These are phyloP conservation scores for Tragopan temminckii DNA, from an alignment of 2,797 vertebrate species.

Conservation along the genomic window DNA sequence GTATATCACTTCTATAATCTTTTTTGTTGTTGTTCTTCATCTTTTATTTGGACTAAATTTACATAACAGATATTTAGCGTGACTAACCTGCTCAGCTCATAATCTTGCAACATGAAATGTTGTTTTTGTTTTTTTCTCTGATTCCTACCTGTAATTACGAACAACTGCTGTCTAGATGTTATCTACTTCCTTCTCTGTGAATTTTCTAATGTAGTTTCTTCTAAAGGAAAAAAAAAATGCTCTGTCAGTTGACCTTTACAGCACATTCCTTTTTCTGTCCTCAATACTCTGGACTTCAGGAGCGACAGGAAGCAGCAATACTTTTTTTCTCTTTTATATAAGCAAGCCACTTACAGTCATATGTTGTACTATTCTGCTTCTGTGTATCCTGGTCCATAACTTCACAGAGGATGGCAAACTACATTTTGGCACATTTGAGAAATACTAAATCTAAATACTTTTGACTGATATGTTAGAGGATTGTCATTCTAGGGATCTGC, in stretches of 20 bases:
- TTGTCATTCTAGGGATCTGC: not conserved
- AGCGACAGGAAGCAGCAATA: not conserved
- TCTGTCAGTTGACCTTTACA: not conserved
- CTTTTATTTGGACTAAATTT: not conserved
- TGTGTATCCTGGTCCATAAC: not conserved
- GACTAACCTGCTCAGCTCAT: not conserved
- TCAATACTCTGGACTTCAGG: not conserved
- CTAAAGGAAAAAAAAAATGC: not conserved
- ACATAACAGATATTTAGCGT: not conserved
- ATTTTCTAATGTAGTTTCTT: not conserved
- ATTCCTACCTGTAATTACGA: not conserved
- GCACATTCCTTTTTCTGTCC: not conserved
- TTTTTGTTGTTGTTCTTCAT: accelerated
- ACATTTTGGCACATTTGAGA: not conserved
- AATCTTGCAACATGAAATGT: accelerated
- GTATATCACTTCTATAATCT: accelerated
- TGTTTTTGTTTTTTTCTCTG: not conserved
- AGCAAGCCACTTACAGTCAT: not conserved
- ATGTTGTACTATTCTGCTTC: not conserved
- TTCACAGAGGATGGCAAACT: not conserved
- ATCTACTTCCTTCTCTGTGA: not conserved
- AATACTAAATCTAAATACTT: not conserved
- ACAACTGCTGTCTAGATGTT: not conserved
- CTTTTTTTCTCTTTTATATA: not conserved
- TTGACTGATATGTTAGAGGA: not conserved